Base-by-base conservation (phyloP, 2,888 invertebrate species). In the Eupithecia abbreviata region DNA sequence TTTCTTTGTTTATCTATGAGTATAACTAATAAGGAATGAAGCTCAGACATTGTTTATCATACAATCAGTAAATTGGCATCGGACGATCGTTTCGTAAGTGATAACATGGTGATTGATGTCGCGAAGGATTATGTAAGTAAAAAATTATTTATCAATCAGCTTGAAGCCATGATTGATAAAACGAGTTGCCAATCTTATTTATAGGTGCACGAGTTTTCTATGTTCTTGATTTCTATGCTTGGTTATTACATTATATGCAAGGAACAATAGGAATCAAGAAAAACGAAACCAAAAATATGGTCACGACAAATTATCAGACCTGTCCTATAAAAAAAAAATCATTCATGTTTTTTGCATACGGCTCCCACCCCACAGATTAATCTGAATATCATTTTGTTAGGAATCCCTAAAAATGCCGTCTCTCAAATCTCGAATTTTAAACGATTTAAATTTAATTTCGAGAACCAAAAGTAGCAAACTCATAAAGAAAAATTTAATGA, bases 401-500 rank as follows among this genome's bases (percentile, higher is more conserved):
- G 7, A 55, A 55, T n/a, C 7, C 7, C n/a, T 55, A 5, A 7
- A 55, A 55, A 55, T 55, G 7, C 55, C 5, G 7, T n/a, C 30
- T 30, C 30, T 30, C 30, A 0, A 55, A 2, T 4, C 62, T 30
- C 30, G 30, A 30, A 62, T 62, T 30, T 30, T 0, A 62, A 30
- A 62, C 30, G 7, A 6, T 66, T 66, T 3, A 5, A 10, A 47
- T 65, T 13, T 3, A 15, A 45, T 13, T 4, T 43, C 84, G 84
- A 83, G 77, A 82, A 80, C 76, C 77, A 70, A 30, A 79, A 73
- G 85, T 87, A 82, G 75, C 45, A 43, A 3, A 1, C 77, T 80
- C 80, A 84, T 78, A 72, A 77, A 79, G 79, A 80, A 79, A 71
- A 81, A 82, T 6, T 7, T 55, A 78, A 82, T 79, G 77, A 85